Evolutionary conservation across 2,888 invertebrate species (phyloP), one percentile per base, ranked within the genome.

Genomic region (Andrena chrysosceles): DNA sequence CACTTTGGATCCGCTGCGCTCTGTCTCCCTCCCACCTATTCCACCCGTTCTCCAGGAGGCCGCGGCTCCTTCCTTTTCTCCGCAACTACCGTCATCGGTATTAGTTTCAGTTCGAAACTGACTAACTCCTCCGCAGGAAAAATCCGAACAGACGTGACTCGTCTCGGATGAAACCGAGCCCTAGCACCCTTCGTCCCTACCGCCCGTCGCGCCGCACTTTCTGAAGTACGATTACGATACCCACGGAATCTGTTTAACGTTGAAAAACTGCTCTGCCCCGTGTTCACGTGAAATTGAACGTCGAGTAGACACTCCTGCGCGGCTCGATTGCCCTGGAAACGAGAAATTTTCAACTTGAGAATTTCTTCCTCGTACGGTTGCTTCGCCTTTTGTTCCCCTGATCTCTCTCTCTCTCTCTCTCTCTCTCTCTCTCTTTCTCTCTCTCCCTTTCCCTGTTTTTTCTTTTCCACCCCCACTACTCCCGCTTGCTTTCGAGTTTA

Each of bases 51-150:
- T 54, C 35, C 48, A 60, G 59, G 6, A 33, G 23, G n/a, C 54
- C 59, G 54, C 60, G 31, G 35, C 52, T 35, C 16, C 59, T 73
- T 66, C 62, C 71, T 69, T 77, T 68, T 66, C 67, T 66, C 59
- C 31, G 20, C 16, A 23, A 52, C 70, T 71, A 29, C 48, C 69
- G 81, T 81, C 81, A 76, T 71, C 80, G 83, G 81, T 83, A 86
- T 87, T 83, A 87, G 83, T 77, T 87, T 87, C 81, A 81, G 84
- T 85, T 84, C 79, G 84, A 79, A 83, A 87, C 81, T 76, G 78
- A 71, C 76, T 73, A 74, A 74, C 78, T 76, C 66, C 82, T 29
- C 33, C 69, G 72, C 69, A 62, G 66, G 86, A 81, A 87, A 86
- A 87, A 81, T 77, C 75, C 49, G 59, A 66, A 70, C 83, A 79